Evolutionary conservation across 2,888 invertebrate species (phyloP).

Genomic region (Galeopsomyia nigrocyanea): DNA sequence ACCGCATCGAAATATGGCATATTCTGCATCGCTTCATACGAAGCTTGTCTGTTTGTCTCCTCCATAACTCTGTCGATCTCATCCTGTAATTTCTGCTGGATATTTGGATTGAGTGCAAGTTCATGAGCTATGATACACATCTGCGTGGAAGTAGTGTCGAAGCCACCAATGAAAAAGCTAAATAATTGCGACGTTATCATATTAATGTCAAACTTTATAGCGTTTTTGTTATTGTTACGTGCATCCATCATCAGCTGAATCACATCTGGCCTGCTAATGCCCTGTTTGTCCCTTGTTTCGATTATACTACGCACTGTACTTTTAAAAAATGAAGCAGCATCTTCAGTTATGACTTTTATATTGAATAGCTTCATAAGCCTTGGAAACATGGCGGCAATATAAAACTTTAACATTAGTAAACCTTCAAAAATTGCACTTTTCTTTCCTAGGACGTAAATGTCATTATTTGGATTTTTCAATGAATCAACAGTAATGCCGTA

Average conservation of each 20-base stretch:
- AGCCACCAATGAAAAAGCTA: too few species aligned
- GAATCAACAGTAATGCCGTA: slow-evolving; percentile 68
- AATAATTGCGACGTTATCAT: slow-evolving; percentile 51
- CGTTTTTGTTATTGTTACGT: too few species aligned
- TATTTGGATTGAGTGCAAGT: slow-evolving; percentile 63
- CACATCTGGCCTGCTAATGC: slow-evolving; percentile 65
- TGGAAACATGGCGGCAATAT: too few species aligned
- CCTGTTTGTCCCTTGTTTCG: slow-evolving; percentile 47
- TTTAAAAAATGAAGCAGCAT: slow-evolving; percentile 49
- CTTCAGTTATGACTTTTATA: slow-evolving; percentile 66
- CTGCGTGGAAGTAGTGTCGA: slow-evolving; percentile 67
- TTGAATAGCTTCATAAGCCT: slow-evolving; percentile 63
- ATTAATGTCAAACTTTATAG: too few species aligned
- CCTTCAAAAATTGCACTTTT: slow-evolving; percentile 51
- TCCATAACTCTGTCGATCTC: slow-evolving; percentile 59
- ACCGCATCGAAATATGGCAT: slow-evolving; percentile 73
- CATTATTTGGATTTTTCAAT: slow-evolving; percentile 57
- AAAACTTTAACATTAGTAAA: slow-evolving; percentile 43
- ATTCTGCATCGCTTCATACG: slow-evolving; percentile 66
- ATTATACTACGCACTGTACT: slow-evolving; percentile 49
- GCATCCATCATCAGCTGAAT: too few species aligned
- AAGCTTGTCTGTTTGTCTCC: slow-evolving; percentile 61
- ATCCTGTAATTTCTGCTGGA: slow-evolving; percentile 67
- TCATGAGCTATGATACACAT: slow-evolving; percentile 50
- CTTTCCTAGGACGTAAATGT: slow-evolving; percentile 60